Evolutionary conservation across 2,888 invertebrate species (phyloP), one percentile per base, ranked within the genome.

Genomic region (Monoplex corrugatus): DNA sequence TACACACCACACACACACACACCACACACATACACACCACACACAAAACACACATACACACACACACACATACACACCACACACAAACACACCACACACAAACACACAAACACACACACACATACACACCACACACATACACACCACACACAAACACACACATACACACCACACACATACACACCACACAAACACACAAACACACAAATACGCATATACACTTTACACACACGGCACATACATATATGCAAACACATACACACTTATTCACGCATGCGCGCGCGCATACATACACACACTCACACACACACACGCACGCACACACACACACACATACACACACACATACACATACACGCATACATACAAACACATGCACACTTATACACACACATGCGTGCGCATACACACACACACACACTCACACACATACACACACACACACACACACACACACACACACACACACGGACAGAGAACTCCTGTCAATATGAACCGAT

Each of bases 391-490:
- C 28, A 28, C 68, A 3, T 35, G 38, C 80, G 43, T 35, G 38
- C 80, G 80, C 38, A 80, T 38, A 28, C 38, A 43, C 43, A 82
- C 43, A 82, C 82, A 44, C 82, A 3, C 44, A 80, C 80, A 80
- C 80, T 35, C 80, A 80, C 80, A 80, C 43, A 80, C 80, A 80
- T 38, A 83, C 44, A 83, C 44, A 83, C 44, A 83, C 44, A 83
- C 45, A n/a, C 23, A 83, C 16, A 44, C 83, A 83, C 16, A 28
- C 83, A 83, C 16, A 83, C 83, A 80, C 35, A 43, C 80, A 80
- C 13, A 80, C 80, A 43, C 35, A 80, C 50, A 68, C 13, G 16
- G 68, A 28, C 68, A 28, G 68, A 68, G 68, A n/a, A n/a, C n/a
- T n/a, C n/a, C n/a, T n/a, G n/a, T n/a, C n/a, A n/a, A n/a, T n/a